Evolutionary conservation across 1,140 invertebrate species (phyloP).

Genomic region (Ganaspis sp.): DNA sequence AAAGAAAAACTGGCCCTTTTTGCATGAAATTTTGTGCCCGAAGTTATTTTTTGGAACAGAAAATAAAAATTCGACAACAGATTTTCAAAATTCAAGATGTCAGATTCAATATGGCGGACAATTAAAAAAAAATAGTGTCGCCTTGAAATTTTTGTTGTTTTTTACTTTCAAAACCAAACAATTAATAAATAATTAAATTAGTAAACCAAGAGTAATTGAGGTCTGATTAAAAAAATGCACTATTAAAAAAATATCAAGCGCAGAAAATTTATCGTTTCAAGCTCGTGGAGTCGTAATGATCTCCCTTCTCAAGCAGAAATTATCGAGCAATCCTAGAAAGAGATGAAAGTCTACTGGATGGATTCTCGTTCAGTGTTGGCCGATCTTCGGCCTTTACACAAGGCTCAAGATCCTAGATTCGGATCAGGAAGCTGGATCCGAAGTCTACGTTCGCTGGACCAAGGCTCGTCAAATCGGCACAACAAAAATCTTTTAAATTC

Average conservation of each 20-base stretch:
- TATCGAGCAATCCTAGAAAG: background rate
- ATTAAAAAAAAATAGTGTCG: too few relatives aligned
- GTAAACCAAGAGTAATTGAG: background rate
- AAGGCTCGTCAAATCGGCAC: background rate
- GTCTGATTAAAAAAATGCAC: background rate
- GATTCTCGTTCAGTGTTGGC: constrained; percentile 13
- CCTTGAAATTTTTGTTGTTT: too few relatives aligned
- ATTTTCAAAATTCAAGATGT: too few relatives aligned
- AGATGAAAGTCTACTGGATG: background rate
- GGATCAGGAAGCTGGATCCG: background rate
- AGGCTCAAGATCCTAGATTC: background rate
- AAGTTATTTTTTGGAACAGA: too few relatives aligned
- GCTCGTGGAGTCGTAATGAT: background rate
- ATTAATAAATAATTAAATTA: background rate
- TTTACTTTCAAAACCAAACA: too few relatives aligned
- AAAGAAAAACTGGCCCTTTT: too few relatives aligned
- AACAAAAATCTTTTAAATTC: background rate
- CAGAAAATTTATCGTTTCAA: constrained; percentile 6
- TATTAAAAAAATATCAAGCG: background rate
- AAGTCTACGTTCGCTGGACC: background rate
- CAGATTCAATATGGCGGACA: too few relatives aligned
- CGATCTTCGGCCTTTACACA: constrained; percentile 28
- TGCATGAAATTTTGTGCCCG: too few relatives aligned
- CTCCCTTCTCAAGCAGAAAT: background rate
- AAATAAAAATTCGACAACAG: too few relatives aligned